A percentile compares a stretch with the other conserved stretches of the same genome.
Conservation (phyloP, 1,140 invertebrate genomes). For the Littorina saxatilis region DNA sequence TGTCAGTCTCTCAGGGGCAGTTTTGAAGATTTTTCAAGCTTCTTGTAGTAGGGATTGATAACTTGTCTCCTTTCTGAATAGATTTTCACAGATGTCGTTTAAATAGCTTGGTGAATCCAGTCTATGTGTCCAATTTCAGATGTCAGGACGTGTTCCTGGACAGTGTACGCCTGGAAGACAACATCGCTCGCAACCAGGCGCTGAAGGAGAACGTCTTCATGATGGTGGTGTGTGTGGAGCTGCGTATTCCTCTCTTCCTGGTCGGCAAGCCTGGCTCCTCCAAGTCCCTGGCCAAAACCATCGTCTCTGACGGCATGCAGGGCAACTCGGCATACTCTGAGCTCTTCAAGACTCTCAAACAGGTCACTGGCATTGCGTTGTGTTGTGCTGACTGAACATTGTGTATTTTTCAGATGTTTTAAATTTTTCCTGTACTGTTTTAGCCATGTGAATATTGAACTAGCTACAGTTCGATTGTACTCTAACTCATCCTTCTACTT, state of each 20-base stretch:
- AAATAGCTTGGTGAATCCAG: too few species aligned
- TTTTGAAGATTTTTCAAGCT: too few species aligned
- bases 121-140: constrained; percentile 41
- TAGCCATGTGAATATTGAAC: too few species aligned
- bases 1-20: too few species aligned
- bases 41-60: too few species aligned
- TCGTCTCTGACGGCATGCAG: constrained; percentile 70
- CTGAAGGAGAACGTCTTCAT: constrained; percentile 72
- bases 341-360: constrained; percentile 63
- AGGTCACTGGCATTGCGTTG: constrained; percentile 42
- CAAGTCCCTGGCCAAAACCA: constrained; percentile 70
- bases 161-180: constrained; percentile 58
- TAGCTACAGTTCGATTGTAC: too few species aligned
- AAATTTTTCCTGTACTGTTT: too few species aligned
- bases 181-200: constrained; percentile 70
- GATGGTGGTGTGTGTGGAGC: constrained; percentile 71
- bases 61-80: too few species aligned
- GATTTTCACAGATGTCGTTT: too few species aligned
- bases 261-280: constrained; percentile 73
- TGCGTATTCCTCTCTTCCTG: constrained; percentile 69
- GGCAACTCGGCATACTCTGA: constrained; percentile 54
- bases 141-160: constrained; percentile 69
- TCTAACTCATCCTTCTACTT: too few species aligned
- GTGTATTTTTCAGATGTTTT: too few species aligned
- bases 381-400: too few species aligned